phyloP scores from a whole-genome alignment of 2,888 invertebrate species.

The Keiferia lycopersicella region DNA sequence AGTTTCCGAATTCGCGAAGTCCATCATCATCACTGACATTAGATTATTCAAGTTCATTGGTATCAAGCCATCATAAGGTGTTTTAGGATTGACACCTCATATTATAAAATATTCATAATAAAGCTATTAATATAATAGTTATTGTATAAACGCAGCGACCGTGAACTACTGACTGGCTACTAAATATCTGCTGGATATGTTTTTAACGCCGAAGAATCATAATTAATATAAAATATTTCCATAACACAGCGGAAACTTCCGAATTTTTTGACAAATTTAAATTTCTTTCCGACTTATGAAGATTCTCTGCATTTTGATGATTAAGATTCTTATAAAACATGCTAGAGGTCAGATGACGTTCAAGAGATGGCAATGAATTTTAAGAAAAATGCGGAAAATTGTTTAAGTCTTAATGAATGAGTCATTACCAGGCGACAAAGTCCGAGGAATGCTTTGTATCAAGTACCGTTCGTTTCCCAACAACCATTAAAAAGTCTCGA shows the following conservation, averaged over 20 bases:
- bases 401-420: neutral
- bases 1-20: conserved; percentile 3
- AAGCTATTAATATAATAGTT: conserved; percentile 36
- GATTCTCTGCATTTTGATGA: neutral
- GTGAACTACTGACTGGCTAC: conserved; percentile 43
- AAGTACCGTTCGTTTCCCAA: conserved; percentile 6
- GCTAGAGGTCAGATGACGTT: conserved; percentile 13
- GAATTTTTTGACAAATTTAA: conserved; percentile 19
- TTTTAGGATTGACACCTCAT: conserved; percentile 9
- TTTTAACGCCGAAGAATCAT: conserved; percentile 38
- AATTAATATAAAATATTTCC: conserved; percentile 22
- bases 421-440: conserved; percentile 16
- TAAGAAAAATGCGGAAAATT: conserved; percentile 17
- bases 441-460: conserved; percentile 10
- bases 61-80: conserved; percentile 4
- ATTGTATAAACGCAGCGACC: conserved; percentile 46
- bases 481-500: neutral
- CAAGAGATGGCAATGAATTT: conserved; percentile 20
- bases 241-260: conserved; percentile 29
- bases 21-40: conserved; percentile 18
- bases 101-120: conserved; percentile 20
- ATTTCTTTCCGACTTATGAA: conserved; percentile 10
- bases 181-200: conserved; percentile 41
- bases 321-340: conserved; percentile 22
- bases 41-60: conserved; percentile 23